A percentile compares a stretch with the other conserved stretches of the same genome.
These are phyloP conservation scores for Gobiocypris rarus DNA, from an alignment of 2,113 vertebrate species.

Conservation along the genomic window DNA sequence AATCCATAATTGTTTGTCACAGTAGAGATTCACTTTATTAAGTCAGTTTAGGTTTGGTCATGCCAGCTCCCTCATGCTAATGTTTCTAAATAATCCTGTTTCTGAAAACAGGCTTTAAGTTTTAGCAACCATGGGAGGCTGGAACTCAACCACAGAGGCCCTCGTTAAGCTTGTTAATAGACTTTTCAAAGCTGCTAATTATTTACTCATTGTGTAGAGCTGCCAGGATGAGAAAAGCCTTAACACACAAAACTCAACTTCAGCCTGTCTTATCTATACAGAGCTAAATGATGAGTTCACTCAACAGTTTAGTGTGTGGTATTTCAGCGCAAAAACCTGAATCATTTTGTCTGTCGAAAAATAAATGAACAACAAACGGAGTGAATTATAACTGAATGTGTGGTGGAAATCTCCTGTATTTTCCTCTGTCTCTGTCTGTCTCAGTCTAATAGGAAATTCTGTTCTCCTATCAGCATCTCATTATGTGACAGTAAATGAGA, in stretches of 20 bases:
- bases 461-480: constrained; percentile 65
- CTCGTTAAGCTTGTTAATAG: constrained; percentile 49
- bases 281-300: neutral
- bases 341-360: neutral
- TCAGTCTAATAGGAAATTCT: constrained; percentile 66
- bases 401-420: neutral
- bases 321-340: neutral
- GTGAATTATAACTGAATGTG: neutral
- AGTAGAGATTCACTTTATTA: constrained; percentile 18
- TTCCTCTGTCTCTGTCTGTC: constrained; percentile 24
- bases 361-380: no score
- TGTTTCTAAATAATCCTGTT: constrained; percentile 24
- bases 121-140: constrained; percentile 26
- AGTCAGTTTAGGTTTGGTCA: constrained; percentile 4
- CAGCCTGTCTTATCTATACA: neutral
- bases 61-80: neutral
- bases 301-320: neutral
- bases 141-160: constrained; percentile 40
- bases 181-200: constrained; percentile 54
- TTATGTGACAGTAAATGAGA: constrained; percentile 75
- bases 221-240: constrained; percentile 15
- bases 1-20: neutral
- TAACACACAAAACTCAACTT: constrained; percentile 4
- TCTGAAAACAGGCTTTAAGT: constrained; percentile 34
- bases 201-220: constrained; percentile 36